Base-by-base conservation (phyloP, 30 jellyfish, hydroid and myxozoan genomes). In the Pseudorhiza aurosa region DNA sequence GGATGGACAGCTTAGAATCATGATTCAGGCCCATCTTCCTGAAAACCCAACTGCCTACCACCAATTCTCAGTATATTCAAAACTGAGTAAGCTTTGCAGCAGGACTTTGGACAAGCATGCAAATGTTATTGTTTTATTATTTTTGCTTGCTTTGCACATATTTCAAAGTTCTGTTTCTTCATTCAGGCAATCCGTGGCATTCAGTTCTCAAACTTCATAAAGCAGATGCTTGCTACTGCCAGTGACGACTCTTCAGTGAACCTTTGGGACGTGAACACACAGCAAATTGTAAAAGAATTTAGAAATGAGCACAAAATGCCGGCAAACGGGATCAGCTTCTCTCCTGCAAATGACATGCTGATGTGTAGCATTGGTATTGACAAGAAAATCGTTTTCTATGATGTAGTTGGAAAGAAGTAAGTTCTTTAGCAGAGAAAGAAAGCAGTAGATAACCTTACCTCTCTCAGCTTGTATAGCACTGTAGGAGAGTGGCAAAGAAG, bases 261-360 rank as follows among this genome's bases (percentile, higher is more conserved):
- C 45, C 88, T 91, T 14, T 91, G 98, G 98, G 98, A 91, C 55
- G 74, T 80, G 26, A 85, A 63, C 45, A 90, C 86, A 56, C 70
- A 85, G 46, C 89, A 85, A 55, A 8, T 91, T 31, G 36, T 77
- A 35, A 79, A 85, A 36, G 75, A 69, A 26, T 84, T 76, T 39
- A 50, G 53, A 14, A 62, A 86, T 30, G 95, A 85, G 60, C 96
- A 91, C 53, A 81, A 81, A 39, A 73, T 90, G 71, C 98, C 98
- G 28, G 95, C 92, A 8, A 82, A 88, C 17, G 95, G 93, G 5
- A 14, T 91, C 15, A 55, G 96, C 53, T 91, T 91, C 50, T 91
- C 98, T 14, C 98, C 98, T 1, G 90, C 91, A 0, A 91, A 91
- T 51, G 98, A 91, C 46, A 91, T 91, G 98, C 95, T 91, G 28